Conservation (phyloP, 2,797 vertebrate species). For the Coccyzus lansbergi region DNA sequence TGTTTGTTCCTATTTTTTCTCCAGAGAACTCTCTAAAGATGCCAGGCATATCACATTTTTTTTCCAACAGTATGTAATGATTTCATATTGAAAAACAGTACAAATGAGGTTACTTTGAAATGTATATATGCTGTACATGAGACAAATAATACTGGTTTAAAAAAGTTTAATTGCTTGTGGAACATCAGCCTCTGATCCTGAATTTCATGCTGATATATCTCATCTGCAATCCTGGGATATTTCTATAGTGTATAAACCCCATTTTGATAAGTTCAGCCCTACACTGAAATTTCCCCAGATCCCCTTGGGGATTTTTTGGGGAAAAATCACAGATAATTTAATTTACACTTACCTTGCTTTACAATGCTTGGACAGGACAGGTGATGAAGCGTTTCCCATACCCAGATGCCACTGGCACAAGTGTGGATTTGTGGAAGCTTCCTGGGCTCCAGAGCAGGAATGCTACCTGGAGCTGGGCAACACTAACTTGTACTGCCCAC, state of each 20-base stretch:
- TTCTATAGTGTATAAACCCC: not conserved
- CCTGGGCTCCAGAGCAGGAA: not conserved
- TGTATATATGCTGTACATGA: not conserved
- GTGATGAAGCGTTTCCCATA: not conserved
- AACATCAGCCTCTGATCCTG: not conserved
- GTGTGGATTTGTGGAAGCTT: rapidly evolving
- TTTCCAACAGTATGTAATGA: rapidly evolving
- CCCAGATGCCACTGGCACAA: not conserved
- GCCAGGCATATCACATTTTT: not conserved
- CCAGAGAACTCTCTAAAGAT: not conserved
- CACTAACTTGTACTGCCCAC: no score
- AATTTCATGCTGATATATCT: not conserved
- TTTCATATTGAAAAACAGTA: not conserved
- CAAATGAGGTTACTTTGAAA: not conserved
- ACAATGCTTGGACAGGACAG: not conserved
- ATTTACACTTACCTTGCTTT: not conserved
- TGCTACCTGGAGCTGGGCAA: not conserved
- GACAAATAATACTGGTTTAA: not conserved
- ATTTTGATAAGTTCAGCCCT: not conserved
- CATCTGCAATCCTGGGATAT: not conserved
- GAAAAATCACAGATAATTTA: not conserved
- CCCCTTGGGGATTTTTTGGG: not conserved
- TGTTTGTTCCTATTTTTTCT: not conserved
- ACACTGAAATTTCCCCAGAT: not conserved
- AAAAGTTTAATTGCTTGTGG: not conserved